A percentile compares a stretch with the other conserved stretches of the same genome.
phyloP scores from a whole-genome alignment of 1,140 invertebrate species.

The Sitophilus oryzae region DNA sequence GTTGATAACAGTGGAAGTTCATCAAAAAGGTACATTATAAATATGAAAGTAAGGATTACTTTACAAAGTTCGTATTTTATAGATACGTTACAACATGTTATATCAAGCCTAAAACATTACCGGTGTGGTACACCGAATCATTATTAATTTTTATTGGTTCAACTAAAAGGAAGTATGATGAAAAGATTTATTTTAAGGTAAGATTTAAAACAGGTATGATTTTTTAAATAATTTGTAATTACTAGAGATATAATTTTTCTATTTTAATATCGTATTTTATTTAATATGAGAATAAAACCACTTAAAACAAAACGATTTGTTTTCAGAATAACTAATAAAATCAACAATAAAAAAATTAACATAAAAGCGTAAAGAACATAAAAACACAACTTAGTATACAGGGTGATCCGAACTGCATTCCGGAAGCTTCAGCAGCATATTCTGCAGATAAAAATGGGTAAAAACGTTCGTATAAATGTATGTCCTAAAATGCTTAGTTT shows the following conservation, averaged over 20 bases:
- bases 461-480: no score
- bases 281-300: no score
- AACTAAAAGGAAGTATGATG: conserved; percentile 22
- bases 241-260: background rate
- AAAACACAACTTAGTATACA: no score
- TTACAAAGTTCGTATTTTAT: conserved; percentile 2
- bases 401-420: no score
- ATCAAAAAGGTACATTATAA: conserved; percentile 20
- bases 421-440: no score
- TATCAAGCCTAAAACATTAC: conserved; percentile 23
- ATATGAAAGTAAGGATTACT: background rate
- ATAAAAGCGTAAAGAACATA: no score
- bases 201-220: background rate
- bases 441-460: no score
- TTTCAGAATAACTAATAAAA: no score
- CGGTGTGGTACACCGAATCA: conserved; percentile 30
- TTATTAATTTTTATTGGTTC: conserved; percentile 25
- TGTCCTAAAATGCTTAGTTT: no score
- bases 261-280: background rate
- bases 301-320: no score
- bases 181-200: conserved; percentile 30
- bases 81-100: conserved; percentile 28
- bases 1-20: conserved; percentile 23
- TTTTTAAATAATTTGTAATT: background rate
- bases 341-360: no score